Evolutionary conservation across 35 echinoderm and acorn worm genomes (phyloP), one percentile per base, ranked within the genome.

Genomic region (Lytechinus pictus): DNA sequence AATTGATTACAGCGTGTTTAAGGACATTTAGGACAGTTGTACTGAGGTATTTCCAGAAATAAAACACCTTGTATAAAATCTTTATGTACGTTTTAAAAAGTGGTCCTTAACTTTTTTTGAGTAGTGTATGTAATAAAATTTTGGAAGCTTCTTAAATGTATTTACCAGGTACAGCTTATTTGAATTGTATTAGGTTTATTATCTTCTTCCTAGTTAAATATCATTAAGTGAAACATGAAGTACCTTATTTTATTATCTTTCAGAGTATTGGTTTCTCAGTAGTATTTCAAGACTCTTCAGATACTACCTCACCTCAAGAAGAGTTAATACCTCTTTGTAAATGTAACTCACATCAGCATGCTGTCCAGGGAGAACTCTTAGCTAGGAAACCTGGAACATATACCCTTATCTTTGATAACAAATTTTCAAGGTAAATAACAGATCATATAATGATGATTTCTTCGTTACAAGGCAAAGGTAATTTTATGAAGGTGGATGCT

Each of bases 341-440:
- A 72, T 98, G 96, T 51, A 99, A 98, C 94, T 98, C 98, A 87
- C 98, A 99, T 61, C 96, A 96, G 33, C 96, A 98, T 27, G 96
- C 98, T 91, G 96, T 97, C 27, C 95, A 97, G 29, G 98, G 98
- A 12, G 98, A 99, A 79, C 94, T 99, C 24, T 94, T 98, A 8
- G 94, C 98, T 10, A 96, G 97, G 53, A 98, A 98, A 88, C 90
- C 96, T 88, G 98, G 98, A 3, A 86, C 97, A 60, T 99, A 99
- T 28, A 96, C 97, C 52, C 57, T 99, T n/a, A 94, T 98, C 4
- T 99, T 99, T 98, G 98, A 99, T 86, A 99, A 99, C 93, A 97
- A 96, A 21, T 99, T 98, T 51, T 99, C 98, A 86, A 98, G 97
- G 98, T 99, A 57, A 52, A 94, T 94, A 24, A 12, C 13, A 44